Conservation (phyloP, 2,888 invertebrate genomes). For the Heteromurus nitidus region DNA sequence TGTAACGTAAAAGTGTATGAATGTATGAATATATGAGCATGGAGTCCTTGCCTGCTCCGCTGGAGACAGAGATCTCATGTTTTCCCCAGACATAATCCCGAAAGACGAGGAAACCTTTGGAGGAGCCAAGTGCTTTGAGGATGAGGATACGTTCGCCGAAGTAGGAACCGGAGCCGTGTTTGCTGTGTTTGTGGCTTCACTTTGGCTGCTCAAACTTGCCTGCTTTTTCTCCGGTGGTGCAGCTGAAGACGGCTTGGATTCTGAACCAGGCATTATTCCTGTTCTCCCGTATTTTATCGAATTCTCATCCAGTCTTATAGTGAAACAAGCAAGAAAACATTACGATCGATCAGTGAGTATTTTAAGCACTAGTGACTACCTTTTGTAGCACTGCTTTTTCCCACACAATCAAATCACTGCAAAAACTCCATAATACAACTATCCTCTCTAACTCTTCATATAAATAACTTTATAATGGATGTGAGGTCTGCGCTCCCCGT, state of each 20-base stretch:
- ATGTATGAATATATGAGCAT: conserved; percentile 20
- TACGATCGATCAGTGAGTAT: conserved; percentile 25
- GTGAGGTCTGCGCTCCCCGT: neutral
- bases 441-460: neutral
- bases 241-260: conserved; percentile 2
- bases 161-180: conserved; percentile 7
- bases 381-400: too few relatives aligned
- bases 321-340: conserved; percentile 34
- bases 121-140: conserved; percentile 55
- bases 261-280: conserved; percentile 67
- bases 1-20: conserved; percentile 1
- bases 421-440: neutral
- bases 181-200: conserved; percentile 32
- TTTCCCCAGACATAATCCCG: conserved; percentile 69
- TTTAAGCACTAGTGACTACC: conserved; percentile 22
- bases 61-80: conserved; percentile 71
- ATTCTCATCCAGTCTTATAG: conserved; percentile 80
- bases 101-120: conserved; percentile 67
- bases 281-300: conserved; percentile 77
- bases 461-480: neutral
- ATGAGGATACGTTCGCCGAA: conserved; percentile 9
- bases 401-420: conserved; percentile 16
- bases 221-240: conserved; percentile 3
- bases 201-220: conserved; percentile 14
- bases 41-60: conserved; percentile 71